phyloP scores from a whole-genome alignment of 2,888 invertebrate species.

The Nephrocerus scutellatus region DNA sequence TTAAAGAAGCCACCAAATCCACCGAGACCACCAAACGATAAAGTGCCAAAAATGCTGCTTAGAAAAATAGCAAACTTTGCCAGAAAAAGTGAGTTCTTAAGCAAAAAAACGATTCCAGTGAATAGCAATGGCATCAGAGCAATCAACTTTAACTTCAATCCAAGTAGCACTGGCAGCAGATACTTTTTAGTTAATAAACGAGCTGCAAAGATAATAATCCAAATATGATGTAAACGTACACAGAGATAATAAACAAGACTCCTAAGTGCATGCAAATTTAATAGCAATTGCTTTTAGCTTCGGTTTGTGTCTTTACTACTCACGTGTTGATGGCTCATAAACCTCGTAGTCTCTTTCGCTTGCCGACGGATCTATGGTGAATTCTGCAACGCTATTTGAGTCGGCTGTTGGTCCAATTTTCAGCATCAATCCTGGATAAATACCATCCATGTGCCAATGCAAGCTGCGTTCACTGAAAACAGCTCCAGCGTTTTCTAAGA shows the following conservation, averaged over 20 bases:
- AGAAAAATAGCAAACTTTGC: slow-evolving; percentile 68
- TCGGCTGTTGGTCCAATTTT: slow-evolving; percentile 64
- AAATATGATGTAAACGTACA: neutral
- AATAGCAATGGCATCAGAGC: slow-evolving; percentile 68
- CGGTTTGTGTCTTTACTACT: slow-evolving; percentile 2
- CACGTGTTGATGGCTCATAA: slow-evolving; percentile 42
- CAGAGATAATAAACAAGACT: neutral
- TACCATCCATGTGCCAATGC: slow-evolving; percentile 64
- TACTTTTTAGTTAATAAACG: slow-evolving; percentile 64
- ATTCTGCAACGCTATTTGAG: slow-evolving; percentile 66
- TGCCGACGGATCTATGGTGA: slow-evolving; percentile 57
- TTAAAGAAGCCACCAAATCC: slow-evolving; percentile 19
- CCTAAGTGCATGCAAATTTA: slow-evolving; percentile 16
- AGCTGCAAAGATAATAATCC: slow-evolving; percentile 52
- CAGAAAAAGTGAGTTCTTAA: slow-evolving; percentile 70
- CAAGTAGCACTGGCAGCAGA: slow-evolving; percentile 69
- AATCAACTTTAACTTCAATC: slow-evolving; percentile 71
- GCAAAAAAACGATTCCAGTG: slow-evolving; percentile 61
- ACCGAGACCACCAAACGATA: slow-evolving; percentile 23
- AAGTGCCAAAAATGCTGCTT: slow-evolving; percentile 61
- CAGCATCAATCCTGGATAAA: slow-evolving; percentile 71
- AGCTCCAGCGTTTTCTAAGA: slow-evolving; percentile 61
- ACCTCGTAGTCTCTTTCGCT: slow-evolving; percentile 49
- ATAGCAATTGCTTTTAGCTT: slow-evolving; percentile 1
- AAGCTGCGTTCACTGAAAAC: slow-evolving; percentile 64